Conservation (phyloP, 2,797 vertebrate species). For the Premnoplex brunnescens region DNA sequence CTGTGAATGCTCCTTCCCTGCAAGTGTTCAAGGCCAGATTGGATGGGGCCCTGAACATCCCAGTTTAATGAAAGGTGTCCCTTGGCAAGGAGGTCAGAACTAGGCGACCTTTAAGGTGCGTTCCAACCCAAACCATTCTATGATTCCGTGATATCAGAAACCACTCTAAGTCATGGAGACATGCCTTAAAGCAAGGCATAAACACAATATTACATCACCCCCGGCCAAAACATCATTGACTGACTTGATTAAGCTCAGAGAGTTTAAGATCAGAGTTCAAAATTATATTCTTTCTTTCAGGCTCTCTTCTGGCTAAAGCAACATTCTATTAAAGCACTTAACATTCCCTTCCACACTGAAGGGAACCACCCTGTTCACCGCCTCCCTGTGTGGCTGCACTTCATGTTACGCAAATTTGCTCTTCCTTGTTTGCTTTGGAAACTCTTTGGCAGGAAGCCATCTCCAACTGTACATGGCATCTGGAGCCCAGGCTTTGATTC, state of each 20-base stretch:
- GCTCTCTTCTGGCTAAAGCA: not conserved
- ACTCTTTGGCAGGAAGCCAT: slow-evolving; percentile 29
- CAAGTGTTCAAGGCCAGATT: not conserved
- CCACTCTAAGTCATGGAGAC: not conserved
- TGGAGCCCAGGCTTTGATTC: slow-evolving; percentile 30
- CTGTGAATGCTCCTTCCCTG: not conserved
- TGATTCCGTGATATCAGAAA: not conserved
- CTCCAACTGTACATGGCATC: slow-evolving; percentile 50
- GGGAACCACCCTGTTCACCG: slow-evolving; percentile 33
- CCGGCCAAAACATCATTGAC: not conserved
- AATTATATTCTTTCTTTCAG: not conserved
- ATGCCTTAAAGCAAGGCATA: not conserved
- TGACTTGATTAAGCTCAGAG: not conserved
- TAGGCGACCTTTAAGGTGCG: not conserved
- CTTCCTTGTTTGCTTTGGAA: slow-evolving; percentile 67
- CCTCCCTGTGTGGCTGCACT: slow-evolving; percentile 23
- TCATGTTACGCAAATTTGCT: slow-evolving; percentile 3
- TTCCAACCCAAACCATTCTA: not conserved
- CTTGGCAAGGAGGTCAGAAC: not conserved
- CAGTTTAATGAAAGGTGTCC: rapidly evolving
- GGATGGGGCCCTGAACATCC: not conserved
- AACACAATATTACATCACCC: not conserved
- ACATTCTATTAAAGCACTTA: not conserved
- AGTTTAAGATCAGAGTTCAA: not conserved
- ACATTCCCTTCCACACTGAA: not conserved